Base-by-base conservation (phyloP, 2,888 invertebrate genomes). In the Pasiphila rectangulata region DNA sequence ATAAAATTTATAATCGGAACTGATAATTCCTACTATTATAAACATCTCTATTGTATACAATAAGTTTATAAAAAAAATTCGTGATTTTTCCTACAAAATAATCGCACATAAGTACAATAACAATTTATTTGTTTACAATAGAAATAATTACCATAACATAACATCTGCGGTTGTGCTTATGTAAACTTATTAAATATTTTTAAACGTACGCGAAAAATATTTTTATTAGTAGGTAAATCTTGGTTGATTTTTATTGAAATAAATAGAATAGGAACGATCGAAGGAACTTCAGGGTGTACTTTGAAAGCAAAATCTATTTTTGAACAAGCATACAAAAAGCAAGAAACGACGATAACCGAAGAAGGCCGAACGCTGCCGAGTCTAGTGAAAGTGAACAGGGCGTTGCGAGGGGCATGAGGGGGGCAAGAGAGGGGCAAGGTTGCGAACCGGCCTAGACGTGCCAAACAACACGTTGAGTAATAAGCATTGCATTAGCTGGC, bases 391-490 rank as follows among this genome's bases (percentile, higher is more conserved):
- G 86, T 83, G 73, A 72, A 70, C 73, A 65, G 65, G 67, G 68
- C 59, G 70, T 49, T 45, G 45, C 61, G 54, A 46, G 57, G 59
- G 51, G 56, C 46, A 9, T 6, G 38, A 49, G 54, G 51, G 39
- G 46, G 48, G n/a, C n/a, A n/a, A 1, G 57, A 51, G 59, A 56
- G 64, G 61, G 59, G 70, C 86, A 85, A 86, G 86, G 86, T 81
- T 86, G 83, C 79, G 73, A 79, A 79, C 81, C 75, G 74, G 80
- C 79, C 67, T 69, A 79, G 72, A 73, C 79, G 75, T 75, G 80
- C 82, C 72, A 78, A 82, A 81, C 79, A 76, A 75, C 78, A 62
- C 62, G 73, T 85, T 84, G 83, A 76, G 86, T 83, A 86, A 85
- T 79, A 79, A 79, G 67, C 67, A 67, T 84, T 83, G 83, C 83